Base-by-base conservation (phyloP, 2,888 invertebrate genomes). In the Brachyopa scutellaris region DNA sequence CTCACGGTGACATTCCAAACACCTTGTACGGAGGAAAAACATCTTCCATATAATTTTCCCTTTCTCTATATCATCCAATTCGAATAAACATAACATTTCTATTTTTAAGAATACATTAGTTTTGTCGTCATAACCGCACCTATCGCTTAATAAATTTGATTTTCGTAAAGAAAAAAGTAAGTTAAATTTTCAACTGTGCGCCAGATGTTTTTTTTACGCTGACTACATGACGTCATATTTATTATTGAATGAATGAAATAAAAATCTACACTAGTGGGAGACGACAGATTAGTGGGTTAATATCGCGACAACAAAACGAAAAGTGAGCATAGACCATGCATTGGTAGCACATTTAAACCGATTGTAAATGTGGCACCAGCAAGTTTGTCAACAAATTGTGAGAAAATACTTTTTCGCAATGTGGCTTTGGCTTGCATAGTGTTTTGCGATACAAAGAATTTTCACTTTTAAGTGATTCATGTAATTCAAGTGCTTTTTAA, bases 191-290 rank as follows among this genome's bases (percentile, higher is more conserved):
- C 55, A 53, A 42, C 7, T 72, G 6, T n/a, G 23, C 29, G 66
- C 70, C 77, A 82, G 64, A 82, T 82, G 77, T 72, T 82, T 45
- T 73, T 59, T 66, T 72, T 29, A 49, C 23, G 8, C 8, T 1
- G 64, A 15, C n/a, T n/a, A n/a, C n/a, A n/a, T 82, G 82, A 82
- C 82, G 82, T 82, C 70, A 82, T 70, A 66, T 74, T 77, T 61
- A 51, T 57, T 23, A 26, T 55, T 59, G 13, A 70, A 70, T 77
- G 59, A 53, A 69, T 70, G 45, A 70, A 59, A 21, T 26, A 42
- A 26, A 23, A 4, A 26, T 7, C 6, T 21, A 21, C 31, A n/a
- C 42, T n/a, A 26, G 19, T 47, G 55, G 49, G 47, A 49, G 26
- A 11, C 29, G 19, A 15, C 15, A 9, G 45, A 49, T 17, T 13